These are phyloP conservation scores for Pseudobourletiella spinata DNA, from an alignment of 1,140 invertebrate species.

Conservation along the genomic window DNA sequence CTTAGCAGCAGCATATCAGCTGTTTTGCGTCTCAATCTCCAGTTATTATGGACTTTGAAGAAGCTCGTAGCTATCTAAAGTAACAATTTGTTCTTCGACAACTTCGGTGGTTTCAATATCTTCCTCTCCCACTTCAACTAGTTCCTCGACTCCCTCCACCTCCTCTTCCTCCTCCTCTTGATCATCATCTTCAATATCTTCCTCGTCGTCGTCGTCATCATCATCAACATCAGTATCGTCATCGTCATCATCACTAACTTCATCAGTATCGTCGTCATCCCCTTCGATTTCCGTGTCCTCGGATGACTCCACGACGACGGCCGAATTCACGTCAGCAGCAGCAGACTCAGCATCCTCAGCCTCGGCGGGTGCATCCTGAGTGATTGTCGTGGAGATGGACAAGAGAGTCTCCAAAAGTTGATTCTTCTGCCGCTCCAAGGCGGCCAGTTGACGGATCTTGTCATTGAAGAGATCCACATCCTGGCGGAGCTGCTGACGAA, in stretches of 20 bases:
- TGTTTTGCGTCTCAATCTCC: neutral
- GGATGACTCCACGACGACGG: neutral
- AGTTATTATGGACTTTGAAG: neutral
- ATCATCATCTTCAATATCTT: conserved; percentile 8
- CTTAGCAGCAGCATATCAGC: neutral
- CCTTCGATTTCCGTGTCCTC: neutral
- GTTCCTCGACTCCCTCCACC: too few relatives aligned
- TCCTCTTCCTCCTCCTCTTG: neutral
- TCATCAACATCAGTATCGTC: neutral
- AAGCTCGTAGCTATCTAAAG: neutral
- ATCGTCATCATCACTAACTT: conserved; percentile 6
- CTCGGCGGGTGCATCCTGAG: neutral
- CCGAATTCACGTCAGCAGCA: too few relatives aligned
- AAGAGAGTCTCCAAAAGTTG: conserved; percentile 18
- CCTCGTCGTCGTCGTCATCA: conserved; percentile 13
- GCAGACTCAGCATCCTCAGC: neutral
- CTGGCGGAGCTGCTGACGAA: conserved; percentile 21
- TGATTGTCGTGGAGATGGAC: conserved; percentile 12
- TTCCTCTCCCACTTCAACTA: too few relatives aligned
- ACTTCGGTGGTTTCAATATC: conserved; percentile 5
- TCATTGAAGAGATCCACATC: conserved; percentile 22
- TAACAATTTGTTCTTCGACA: conserved; percentile 3
- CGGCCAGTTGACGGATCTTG: conserved; percentile 19
- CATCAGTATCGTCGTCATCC: neutral
- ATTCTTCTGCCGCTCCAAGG: conserved; percentile 21